A percentile compares a stretch with the other conserved stretches of the same genome.
These are phyloP conservation scores for Nothoprocta pentlandii DNA, from an alignment of 2,113 vertebrate species.

Conservation along the genomic window DNA sequence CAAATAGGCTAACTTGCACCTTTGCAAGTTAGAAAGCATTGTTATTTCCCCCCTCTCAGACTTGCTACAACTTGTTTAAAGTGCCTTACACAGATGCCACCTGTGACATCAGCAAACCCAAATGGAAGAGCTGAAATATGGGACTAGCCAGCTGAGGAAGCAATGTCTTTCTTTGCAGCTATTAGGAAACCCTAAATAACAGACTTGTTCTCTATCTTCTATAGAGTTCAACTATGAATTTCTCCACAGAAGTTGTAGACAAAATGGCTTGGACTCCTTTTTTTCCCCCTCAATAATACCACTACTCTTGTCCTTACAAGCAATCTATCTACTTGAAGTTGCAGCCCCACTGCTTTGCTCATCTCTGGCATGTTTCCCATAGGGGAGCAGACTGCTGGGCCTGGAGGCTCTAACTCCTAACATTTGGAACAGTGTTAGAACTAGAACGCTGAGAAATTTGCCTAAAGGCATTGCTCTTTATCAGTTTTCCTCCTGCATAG, in stretches of 20 bases:
- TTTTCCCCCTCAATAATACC: no score
- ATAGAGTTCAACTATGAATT: background rate
- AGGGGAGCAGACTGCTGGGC: background rate
- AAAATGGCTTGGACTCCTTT: background rate
- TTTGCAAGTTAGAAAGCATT: background rate
- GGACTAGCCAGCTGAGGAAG: background rate
- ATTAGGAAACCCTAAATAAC: background rate
- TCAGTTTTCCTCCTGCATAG: background rate
- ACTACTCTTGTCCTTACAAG: background rate
- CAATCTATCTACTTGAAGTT: background rate
- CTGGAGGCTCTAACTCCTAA: background rate
- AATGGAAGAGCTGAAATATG: background rate
- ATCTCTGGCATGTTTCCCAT: accelerated
- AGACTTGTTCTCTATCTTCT: background rate
- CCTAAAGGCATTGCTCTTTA: background rate
- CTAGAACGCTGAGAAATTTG: background rate
- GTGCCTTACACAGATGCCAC: background rate
- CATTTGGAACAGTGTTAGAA: background rate
- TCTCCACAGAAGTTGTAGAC: background rate
- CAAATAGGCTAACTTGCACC: background rate
- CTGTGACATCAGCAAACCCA: accelerated
- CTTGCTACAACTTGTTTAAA: background rate
- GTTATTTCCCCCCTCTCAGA: background rate
- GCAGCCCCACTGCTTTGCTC: accelerated
- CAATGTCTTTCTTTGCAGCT: background rate